phyloP scores from a whole-genome alignment of 2,797 vertebrate genomes.

The Pangasius larnaudii region DNA sequence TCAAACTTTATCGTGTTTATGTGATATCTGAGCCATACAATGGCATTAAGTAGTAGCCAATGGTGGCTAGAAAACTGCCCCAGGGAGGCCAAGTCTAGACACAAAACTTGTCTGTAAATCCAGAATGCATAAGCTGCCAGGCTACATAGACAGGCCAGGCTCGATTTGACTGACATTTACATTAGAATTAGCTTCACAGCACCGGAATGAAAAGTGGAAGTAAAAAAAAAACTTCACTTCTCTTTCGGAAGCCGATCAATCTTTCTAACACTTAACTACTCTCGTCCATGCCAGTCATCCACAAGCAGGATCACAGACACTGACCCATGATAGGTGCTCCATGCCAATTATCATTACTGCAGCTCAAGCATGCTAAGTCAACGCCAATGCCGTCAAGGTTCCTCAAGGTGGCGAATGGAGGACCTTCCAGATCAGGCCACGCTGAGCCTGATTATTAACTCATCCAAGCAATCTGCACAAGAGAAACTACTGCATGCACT shows the following conservation, averaged over 20 bases:
- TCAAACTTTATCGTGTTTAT: conserved; percentile 43
- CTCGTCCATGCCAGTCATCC: conserved; percentile 46
- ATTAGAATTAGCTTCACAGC: conserved; percentile 67
- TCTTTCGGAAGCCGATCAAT: conserved; percentile 58
- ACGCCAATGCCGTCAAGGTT: conserved; percentile 23
- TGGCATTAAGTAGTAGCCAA: conserved; percentile 52
- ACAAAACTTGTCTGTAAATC: conserved; percentile 63
- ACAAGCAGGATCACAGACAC: conserved; percentile 31
- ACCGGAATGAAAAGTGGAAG: conserved; percentile 27
- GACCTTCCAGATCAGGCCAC: conserved; percentile 14
- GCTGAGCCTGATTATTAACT: conserved; percentile 10
- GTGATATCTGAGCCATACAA: conserved; percentile 53
- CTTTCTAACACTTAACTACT: conserved; percentile 49
- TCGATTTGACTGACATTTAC: conserved; percentile 69
- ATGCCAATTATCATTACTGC: conserved; percentile 49
- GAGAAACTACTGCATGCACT: conserved; percentile 33
- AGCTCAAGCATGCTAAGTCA: conserved; percentile 32
- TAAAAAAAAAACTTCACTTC: conserved; percentile 44
- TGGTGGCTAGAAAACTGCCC: conserved; percentile 46
- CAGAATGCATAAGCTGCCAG: conserved; percentile 55
- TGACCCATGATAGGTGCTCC: conserved; percentile 46
- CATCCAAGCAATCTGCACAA: conserved; percentile 3
- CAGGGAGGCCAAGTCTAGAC: conserved; percentile 43
- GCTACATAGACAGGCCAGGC: conserved; percentile 50
- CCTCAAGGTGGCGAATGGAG: conserved; percentile 3